phyloP scores from a whole-genome alignment of 1,140 invertebrate species.

The Babylonia areolata region DNA sequence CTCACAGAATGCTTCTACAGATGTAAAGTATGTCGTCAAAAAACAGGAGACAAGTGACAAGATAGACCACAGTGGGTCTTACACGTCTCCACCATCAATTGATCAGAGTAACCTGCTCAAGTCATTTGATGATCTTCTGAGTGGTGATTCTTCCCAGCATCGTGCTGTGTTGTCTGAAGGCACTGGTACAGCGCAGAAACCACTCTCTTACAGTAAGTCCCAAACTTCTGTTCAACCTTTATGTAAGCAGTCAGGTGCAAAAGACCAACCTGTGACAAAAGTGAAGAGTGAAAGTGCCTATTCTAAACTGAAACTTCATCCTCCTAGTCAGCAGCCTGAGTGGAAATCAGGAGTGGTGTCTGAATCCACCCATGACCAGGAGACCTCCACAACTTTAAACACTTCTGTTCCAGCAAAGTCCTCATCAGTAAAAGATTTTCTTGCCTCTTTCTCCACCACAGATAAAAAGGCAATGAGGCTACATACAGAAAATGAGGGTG shows the following conservation, averaged over 20 bases:
- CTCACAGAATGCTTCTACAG: not conserved
- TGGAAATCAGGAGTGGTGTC: not conserved
- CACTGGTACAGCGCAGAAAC: too few relatives aligned
- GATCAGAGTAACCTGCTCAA: not conserved
- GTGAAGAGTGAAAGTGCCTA: not conserved
- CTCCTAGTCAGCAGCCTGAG: not conserved
- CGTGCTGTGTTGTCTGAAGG: not conserved
- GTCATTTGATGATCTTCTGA: not conserved
- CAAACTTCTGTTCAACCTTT: not conserved
- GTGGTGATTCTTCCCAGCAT: not conserved
- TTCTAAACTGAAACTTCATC: not conserved
- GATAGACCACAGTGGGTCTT: not conserved
- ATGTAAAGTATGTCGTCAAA: conserved; percentile 13
- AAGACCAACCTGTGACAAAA: not conserved
- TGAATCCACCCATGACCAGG: not conserved
- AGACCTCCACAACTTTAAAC: not conserved
- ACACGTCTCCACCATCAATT: not conserved
- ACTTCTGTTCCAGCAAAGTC: not conserved
- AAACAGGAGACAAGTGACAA: not conserved
- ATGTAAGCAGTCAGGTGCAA: not conserved
- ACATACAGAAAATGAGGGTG: not conserved
- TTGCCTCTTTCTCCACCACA: conserved; percentile 10
- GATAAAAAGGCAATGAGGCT: not conserved
- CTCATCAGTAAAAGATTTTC: not conserved
- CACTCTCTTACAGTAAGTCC: not conserved